These are phyloP conservation scores for Pelvicachromis taeniatus DNA, from an alignment of 2,113 vertebrate genomes.

Conservation along the genomic window DNA sequence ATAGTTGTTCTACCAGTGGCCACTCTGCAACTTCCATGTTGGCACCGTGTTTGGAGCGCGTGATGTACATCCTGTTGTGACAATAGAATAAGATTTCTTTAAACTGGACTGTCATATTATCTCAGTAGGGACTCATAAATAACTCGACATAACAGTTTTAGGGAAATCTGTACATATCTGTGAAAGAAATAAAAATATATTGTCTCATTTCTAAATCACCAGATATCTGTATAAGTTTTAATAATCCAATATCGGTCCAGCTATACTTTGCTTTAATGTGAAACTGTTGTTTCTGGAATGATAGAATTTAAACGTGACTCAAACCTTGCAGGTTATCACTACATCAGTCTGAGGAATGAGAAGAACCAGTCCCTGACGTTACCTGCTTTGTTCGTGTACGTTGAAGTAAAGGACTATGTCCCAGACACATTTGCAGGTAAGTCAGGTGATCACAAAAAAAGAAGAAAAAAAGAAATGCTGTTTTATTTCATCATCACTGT, in stretches of 20 bases:
- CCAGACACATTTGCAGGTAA: conserved; percentile 96
- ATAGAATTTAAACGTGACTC: neutral
- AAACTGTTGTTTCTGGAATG: neutral
- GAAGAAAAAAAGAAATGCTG: accelerated
- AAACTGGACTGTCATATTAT: neutral
- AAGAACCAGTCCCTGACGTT: conserved; percentile 90
- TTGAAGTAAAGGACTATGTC: conserved; percentile 96
- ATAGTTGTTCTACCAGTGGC: neutral
- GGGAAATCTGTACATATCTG: neutral
- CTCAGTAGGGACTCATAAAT: neutral
- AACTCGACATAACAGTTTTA: neutral
- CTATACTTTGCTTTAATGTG: neutral
- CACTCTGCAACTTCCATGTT: neutral
- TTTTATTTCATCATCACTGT: neutral
- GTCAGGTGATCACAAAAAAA: neutral
- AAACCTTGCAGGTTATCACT: conserved; percentile 84
- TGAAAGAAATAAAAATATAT: neutral
- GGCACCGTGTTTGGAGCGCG: neutral
- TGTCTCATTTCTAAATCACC: neutral
- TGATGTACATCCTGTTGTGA: neutral
- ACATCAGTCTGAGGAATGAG: conserved; percentile 91
- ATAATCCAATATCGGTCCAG: accelerated
- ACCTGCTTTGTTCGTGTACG: conserved; percentile 91
- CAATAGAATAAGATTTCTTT: neutral
- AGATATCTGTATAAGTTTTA: accelerated